Evolutionary conservation across 2,888 invertebrate species (phyloP), one percentile per base, ranked within the genome.

Genomic region (Standfussiana lucernea): DNA sequence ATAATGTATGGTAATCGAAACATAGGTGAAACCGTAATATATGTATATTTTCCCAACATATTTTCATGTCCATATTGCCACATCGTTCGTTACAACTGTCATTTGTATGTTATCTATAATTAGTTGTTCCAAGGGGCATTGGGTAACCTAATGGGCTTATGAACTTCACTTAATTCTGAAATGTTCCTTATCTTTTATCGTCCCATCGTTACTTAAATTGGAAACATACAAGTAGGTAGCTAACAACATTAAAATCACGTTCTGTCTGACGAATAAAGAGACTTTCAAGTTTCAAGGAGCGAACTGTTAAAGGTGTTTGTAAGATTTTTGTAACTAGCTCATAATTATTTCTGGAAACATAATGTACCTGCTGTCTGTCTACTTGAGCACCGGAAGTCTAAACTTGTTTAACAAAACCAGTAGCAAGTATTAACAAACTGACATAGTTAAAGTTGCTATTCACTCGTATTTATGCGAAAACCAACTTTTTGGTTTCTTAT

Each of bases 91-190:
- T 71, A 68, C 77, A 45, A 65, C 80, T 79, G 72, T 73, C 77
- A 80, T 88, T 84, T 84, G 66, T 75, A 71, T 73, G 77, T 80
- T 88, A 84, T 80, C 79, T 75, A 72, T 68, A 86, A 84, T 87
- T 78, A 72, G 79, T 62, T 64, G 79, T 75, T 80, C 72, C 78
- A 79, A 74, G 73, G 77, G 72, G 71, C 72, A 74, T 88, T 87
- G 80, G 37, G 88, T 61, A 88, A 86, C 50, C 10, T 69, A 78
- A 76, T 72, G 47, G 67, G 82, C 45, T 76, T 71, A 77, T 80
- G 77, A 77, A 82, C 59, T 74, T 69, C 42, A 61, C 35, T 73
- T 70, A 61, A 72, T 66, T 79, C 56, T 61, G 37, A 64, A 80
- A 79, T 59, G 56, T 74, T 67, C 21, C 62, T 67, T 71, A 84